Base-by-base conservation (phyloP, 1,140 invertebrate species). In the Aporrectodea caliginosa region DNA sequence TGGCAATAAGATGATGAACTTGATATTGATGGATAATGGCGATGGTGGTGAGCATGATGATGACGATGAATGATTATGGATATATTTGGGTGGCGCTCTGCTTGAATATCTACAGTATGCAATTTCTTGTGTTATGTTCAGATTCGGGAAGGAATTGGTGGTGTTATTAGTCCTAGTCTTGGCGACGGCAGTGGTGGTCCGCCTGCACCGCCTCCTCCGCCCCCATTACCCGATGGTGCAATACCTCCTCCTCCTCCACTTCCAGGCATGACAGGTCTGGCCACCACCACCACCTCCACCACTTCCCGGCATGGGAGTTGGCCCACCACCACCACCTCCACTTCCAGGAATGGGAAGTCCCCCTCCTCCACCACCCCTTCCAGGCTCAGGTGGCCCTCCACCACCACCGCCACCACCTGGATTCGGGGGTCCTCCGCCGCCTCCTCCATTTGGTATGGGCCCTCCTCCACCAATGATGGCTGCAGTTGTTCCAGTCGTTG, bases 361-460 rank as follows among this genome's bases (percentile, higher is more conserved):
- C 30, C 90, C 90, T 0, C 84, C 84, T 35, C 83, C 85, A 1
- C 89, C 90, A n/a, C 81, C 84, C 87, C 84, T 84, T 30, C 86
- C 86, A n/a, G 86, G 87, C 35, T 88, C 88, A 79, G 82, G 83
- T 27, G 82, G 82, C 6, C 84, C 84, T n/a, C 84, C 85, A 14
- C 78, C 78, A 75, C 85, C 85, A 12, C 85, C 85, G 16, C 84
- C 83, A 0, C 74, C 82, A 30, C 82, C 83, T 1, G 83, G 83
- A 32, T 82, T 32, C n/a, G n/a, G 33, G 1, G 73, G 84, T n/a
- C 87, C 87, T 27, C 87, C 88, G 14, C 84, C 85, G 33, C 85
- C 85, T 35, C 80, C 82, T 6, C 81, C 83, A 30, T 80, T 81
- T 14, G 75, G 78, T 22, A 78, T 83, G 27, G 86, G 88, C 1